phyloP scores from a whole-genome alignment of 2,113 vertebrate genomes.

The Larimichthys polyactis region DNA sequence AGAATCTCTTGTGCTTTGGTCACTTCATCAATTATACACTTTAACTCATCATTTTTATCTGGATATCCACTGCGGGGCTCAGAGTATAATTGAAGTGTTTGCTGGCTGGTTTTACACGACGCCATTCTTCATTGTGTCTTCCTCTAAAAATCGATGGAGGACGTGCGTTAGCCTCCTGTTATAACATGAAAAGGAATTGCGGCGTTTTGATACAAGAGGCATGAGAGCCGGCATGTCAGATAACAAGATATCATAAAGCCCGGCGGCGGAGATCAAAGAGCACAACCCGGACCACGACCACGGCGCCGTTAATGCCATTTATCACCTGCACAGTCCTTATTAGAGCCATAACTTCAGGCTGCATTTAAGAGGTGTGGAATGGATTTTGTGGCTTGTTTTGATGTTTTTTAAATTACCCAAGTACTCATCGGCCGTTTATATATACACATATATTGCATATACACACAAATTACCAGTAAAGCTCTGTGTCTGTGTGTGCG shows the following conservation, averaged over 20 bases:
- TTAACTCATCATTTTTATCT: background rate
- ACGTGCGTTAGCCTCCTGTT: background rate
- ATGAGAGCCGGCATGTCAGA: background rate
- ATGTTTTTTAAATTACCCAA: background rate
- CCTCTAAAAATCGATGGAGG: background rate
- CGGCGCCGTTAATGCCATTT: background rate
- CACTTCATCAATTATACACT: conserved; percentile 8
- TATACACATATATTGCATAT: too few species aligned
- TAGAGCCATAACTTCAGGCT: background rate
- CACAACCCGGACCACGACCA: background rate
- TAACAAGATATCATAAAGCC: background rate
- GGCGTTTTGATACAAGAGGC: background rate
- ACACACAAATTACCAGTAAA: too few species aligned
- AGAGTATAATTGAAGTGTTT: background rate
- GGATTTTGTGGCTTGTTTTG: background rate
- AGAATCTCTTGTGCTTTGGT: background rate
- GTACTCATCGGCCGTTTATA: background rate
- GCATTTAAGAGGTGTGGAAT: background rate
- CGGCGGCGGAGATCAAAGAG: background rate
- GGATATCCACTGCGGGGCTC: background rate
- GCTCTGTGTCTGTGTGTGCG: background rate
- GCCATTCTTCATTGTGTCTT: conserved; percentile 7
- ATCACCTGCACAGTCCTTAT: background rate
- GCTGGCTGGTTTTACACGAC: background rate
- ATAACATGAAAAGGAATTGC: background rate